These are phyloP conservation scores for Neodontobutis hainanensis DNA, from an alignment of 2,113 vertebrate genomes.

Conservation along the genomic window DNA sequence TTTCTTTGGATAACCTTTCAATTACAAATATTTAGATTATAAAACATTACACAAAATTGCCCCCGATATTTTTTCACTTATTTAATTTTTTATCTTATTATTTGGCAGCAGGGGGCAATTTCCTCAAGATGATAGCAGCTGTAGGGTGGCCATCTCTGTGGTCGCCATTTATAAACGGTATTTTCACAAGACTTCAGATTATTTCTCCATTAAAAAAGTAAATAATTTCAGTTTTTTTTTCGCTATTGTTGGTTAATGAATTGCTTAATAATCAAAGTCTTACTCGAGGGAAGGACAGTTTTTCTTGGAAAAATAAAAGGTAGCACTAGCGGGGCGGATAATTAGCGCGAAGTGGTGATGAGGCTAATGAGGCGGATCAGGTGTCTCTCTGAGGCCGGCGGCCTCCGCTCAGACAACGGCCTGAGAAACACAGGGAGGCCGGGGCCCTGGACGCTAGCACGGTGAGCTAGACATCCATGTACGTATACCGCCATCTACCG, in stretches of 20 bases:
- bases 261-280: constrained; percentile 18
- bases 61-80: too few relatives aligned
- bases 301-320: constrained; percentile 7
- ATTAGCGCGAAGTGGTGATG: constrained; percentile 64
- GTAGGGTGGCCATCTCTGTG: too few relatives aligned
- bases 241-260: neutral
- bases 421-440: constrained; percentile 26
- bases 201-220: too few relatives aligned
- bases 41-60: too few relatives aligned
- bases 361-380: constrained; percentile 63
- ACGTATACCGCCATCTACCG: constrained; percentile 78
- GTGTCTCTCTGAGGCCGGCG: constrained; percentile 55
- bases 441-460: neutral
- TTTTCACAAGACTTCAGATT: too few relatives aligned
- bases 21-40: too few relatives aligned
- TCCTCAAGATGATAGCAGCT: too few relatives aligned
- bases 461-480: constrained; percentile 37
- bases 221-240: neutral
- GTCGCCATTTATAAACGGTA: too few relatives aligned
- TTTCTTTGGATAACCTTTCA: neutral
- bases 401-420: constrained; percentile 36
- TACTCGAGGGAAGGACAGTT: constrained; percentile 31
- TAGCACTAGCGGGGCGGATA: constrained; percentile 32
- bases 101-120: too few relatives aligned
- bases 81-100: too few relatives aligned